These are phyloP conservation scores for Steinernema hermaphroditum DNA, from an alignment of 2,888 invertebrate genomes.

Conservation along the genomic window DNA sequence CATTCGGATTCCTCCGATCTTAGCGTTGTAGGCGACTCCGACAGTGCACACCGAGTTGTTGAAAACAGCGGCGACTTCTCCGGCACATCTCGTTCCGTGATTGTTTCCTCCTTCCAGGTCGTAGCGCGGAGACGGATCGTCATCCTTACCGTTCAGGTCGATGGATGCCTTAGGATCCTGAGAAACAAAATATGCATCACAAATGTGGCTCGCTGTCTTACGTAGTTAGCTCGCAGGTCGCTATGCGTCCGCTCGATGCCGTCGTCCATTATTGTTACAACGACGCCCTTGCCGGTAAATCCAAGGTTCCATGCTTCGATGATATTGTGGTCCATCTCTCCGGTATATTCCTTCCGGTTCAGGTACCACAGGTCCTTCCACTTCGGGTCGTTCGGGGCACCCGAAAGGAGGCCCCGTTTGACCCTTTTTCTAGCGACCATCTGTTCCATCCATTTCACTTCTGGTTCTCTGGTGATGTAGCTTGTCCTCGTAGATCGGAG, in stretches of 20 bases:
- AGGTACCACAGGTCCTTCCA: too few relatives aligned
- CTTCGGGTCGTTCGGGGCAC: too few relatives aligned
- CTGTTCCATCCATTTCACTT: constrained; percentile 83
- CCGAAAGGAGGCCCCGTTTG: constrained; percentile 76
- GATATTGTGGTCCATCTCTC: constrained; percentile 70
- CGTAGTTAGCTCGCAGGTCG: constrained; percentile 68
- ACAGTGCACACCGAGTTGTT: constrained; percentile 87
- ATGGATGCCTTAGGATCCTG: constrained; percentile 68
- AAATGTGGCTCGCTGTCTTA: constrained; percentile 55
- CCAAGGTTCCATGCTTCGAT: constrained; percentile 91
- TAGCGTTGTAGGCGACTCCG: constrained; percentile 83
- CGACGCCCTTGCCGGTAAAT: constrained; percentile 88
- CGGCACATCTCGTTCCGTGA: constrained; percentile 79
- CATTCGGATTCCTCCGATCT: constrained; percentile 83
- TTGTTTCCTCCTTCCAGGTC: constrained; percentile 64
- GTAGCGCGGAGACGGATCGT: constrained; percentile 74
- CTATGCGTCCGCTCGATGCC: constrained; percentile 68
- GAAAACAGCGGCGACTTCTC: constrained; percentile 80
- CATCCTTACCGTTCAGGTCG: constrained; percentile 63
- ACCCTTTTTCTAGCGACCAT: constrained; percentile 84
- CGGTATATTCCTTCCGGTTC: too few relatives aligned
- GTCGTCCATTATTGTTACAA: constrained; percentile 82
- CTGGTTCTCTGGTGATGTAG: constrained; percentile 53
- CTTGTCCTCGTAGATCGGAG: constrained; percentile 50
- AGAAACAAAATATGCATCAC: constrained; percentile 10